Conservation (phyloP, 2,888 invertebrate species). For the Sarcophaga caerulescens region DNA sequence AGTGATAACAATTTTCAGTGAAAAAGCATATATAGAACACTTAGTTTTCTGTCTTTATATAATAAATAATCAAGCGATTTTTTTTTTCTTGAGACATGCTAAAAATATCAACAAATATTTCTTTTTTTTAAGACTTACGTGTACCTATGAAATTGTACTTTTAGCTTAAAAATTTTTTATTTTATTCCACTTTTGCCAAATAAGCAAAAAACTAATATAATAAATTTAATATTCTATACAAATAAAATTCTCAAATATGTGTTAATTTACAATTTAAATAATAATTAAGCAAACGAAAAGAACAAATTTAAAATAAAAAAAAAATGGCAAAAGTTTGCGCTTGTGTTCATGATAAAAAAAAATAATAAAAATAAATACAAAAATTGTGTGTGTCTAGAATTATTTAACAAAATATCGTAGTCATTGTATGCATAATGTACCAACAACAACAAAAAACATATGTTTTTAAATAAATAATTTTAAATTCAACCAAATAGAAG, state of each 20-base stretch:
- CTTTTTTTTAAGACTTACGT: background rate
- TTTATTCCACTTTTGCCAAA: conserved; percentile 14
- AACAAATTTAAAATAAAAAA: background rate
- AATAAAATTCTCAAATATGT: background rate
- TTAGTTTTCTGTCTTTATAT: background rate
- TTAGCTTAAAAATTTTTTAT: conserved; percentile 14
- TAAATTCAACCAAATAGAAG: background rate
- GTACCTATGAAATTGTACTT: conserved; percentile 31
- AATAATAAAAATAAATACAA: too few species aligned
- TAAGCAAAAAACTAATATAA: conserved; percentile 27
- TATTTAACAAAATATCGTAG: background rate
- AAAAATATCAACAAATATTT: background rate
- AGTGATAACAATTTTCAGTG: background rate
- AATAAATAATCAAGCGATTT: background rate
- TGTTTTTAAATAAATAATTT: background rate
- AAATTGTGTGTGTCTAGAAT: background rate
- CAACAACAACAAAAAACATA: background rate
- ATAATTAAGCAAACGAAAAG: background rate
- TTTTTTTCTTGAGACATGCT: conserved; percentile 6
- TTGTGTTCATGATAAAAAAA: background rate
- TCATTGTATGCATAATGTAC: background rate
- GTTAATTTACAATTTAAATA: conserved; percentile 29
- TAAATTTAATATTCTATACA: conserved; percentile 26
- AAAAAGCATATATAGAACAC: background rate
- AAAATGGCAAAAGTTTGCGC: background rate